Evolutionary conservation across 2,888 invertebrate species (phyloP), one percentile per base, ranked within the genome.

Genomic region (Hypomecis punctinalis): DNA sequence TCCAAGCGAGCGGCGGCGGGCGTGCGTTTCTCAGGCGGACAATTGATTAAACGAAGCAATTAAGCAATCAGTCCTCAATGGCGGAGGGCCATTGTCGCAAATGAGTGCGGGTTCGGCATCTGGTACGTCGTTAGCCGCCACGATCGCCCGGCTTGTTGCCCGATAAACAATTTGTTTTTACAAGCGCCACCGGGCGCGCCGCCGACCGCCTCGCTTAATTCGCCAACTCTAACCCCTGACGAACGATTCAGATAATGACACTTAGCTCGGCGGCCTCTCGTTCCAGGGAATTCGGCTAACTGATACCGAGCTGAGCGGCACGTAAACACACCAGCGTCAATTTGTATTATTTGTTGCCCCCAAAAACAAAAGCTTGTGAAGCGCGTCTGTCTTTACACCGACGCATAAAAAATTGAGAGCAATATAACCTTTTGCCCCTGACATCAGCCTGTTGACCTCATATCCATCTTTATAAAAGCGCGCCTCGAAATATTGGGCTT

Each of bases 1-100:
- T 83, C 78, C 77, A 74, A 80, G 77, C 79, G 57, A 52, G 47
- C 35, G 62, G 51, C 56, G 62, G 56, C 59, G 76, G 81, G 79
- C 84, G 78, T 79, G 82, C 83, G 85, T 86, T 85, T 86, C 90
- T 89, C 86, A 85, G 84, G 83, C 89, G 90, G 86, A 86, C 91
- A 92, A 92, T 93, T 93, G 92, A 91, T 93, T 91, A 92, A 93
- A 93, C 91, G 90, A 89, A 91, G 87, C 92, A 92, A 93, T 93
- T 93, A 93, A 91, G 81, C 89, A 93, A 93, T 93, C 91, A 91
- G 88, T 81, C 87, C 78, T 86, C 88, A 88, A 88, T 85, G 86
- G 84, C 75, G 82, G 84, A 82, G 81, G 84, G 77, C 82, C 82
- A 86, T 85, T 86, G 89, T 90, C 90, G 90, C 91, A 89, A 90